Percentiles rank a stretch among this genome's conserved stretches.
Evolutionary conservation across 2,113 vertebrate species (phyloP).

Genomic region (Thamnophis sirtalis): DNA sequence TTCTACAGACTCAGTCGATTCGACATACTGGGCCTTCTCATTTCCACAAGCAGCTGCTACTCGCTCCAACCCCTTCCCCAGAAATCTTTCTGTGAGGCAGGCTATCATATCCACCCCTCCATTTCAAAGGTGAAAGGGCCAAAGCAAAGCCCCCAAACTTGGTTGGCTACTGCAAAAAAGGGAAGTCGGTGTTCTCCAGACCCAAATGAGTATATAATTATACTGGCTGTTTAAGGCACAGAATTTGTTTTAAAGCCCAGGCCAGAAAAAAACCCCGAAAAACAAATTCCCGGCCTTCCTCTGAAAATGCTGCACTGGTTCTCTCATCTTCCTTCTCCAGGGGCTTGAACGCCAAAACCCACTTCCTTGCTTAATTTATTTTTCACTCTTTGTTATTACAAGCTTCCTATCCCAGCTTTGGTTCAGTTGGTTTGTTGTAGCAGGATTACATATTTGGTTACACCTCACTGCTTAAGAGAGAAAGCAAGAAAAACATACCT

Average conservation of each 20-base stretch:
- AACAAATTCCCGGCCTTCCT: not conserved
- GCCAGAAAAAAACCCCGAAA: not conserved
- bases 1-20: not conserved
- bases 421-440: not conserved
- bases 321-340: not conserved
- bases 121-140: not conserved
- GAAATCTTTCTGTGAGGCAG: not conserved
- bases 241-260: not conserved
- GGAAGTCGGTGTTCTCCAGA: not conserved
- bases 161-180: not conserved
- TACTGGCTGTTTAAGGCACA: not conserved
- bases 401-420: not conserved
- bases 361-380: not conserved
- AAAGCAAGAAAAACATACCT: not conserved
- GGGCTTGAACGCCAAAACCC: not conserved
- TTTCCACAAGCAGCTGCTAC: not conserved
- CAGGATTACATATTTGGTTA: not conserved
- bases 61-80: not conserved
- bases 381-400: conserved; percentile 1
- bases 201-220: not conserved
- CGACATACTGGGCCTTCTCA: not conserved
- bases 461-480: not conserved
- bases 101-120: not conserved
- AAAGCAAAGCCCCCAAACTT: not conserved
- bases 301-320: not conserved